A percentile compares a stretch with the other conserved stretches of the same genome.
These are phyloP conservation scores for Carcharodon carcharias DNA, from an alignment of 2,797 vertebrate genomes.

Conservation along the genomic window DNA sequence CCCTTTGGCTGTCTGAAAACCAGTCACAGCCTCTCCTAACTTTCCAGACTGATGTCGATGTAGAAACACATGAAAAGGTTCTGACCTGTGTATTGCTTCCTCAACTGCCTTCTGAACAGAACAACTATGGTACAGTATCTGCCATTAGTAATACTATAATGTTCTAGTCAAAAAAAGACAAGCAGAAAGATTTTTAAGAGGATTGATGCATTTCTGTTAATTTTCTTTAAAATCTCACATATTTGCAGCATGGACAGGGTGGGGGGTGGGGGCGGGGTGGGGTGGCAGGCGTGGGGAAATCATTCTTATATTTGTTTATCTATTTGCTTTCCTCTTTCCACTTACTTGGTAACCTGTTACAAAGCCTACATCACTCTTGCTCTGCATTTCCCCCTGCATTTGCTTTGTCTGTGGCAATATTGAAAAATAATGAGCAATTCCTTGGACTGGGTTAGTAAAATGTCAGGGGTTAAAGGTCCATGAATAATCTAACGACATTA, in stretches of 20 bases:
- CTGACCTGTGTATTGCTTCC: slow-evolving; percentile 95
- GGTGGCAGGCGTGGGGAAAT: background rate
- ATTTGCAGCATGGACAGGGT: background rate
- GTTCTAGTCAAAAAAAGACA: background rate
- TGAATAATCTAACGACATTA: background rate
- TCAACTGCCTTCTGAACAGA: slow-evolving; percentile 76
- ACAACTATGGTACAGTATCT: slow-evolving; percentile 68
- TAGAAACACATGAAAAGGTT: slow-evolving; percentile 79
- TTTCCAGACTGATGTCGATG: slow-evolving; percentile 87
- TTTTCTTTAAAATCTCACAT: background rate
- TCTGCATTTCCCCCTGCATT: background rate
- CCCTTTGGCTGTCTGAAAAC: slow-evolving; percentile 96
- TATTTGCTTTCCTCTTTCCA: background rate
- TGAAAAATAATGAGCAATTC: background rate
- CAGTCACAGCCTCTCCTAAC: slow-evolving; percentile 94
- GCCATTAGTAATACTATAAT: background rate
- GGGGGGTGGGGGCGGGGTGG: too few relatives aligned
- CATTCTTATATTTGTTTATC: background rate
- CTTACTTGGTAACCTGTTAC: background rate
- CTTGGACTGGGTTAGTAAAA: background rate
- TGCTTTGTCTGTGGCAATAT: background rate
- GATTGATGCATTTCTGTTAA: background rate
- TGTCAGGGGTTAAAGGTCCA: background rate
- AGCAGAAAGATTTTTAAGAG: background rate
- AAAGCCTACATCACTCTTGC: background rate